Base-by-base conservation (phyloP, 2,888 invertebrate species). In the Drosophila infuscata region DNA sequence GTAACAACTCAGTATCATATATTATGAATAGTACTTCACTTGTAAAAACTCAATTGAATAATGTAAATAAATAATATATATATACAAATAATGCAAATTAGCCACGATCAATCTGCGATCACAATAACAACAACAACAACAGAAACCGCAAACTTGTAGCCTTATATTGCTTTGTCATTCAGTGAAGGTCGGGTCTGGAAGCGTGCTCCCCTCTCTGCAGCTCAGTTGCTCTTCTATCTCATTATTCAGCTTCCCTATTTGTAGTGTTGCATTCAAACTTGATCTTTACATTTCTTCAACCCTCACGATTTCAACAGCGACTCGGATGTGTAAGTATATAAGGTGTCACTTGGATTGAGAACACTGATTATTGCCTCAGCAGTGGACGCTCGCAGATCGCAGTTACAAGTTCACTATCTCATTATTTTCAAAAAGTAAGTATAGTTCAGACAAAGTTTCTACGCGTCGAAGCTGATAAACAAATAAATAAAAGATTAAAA, bases 111-210 rank as follows among this genome's bases (percentile, higher is more conserved):
- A 76, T 78, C 68, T 72, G 73, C 52, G 67, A 61, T 52, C 65
- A 43, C 43, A 68, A 59, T 59, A 72, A 60, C 35, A 66, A 25
- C 17, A 30, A 41, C 25, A 20, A 30, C 35, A 17, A 38, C 36
- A 20, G 15, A 20, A 41, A 41, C 25, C 17, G 25, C 35, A 20
- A 38, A 32, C 15, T 48, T 46, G 41, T 30, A 53, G 36, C 48
- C 48, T 56, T 54, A 33, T 65, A 71, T 83, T 75, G 68, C 65
- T 74, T 79, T 89, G 86, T 89, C 89, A 65, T 86, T 89, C 85
- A 74, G 20, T 58, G 76, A 89, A 86, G 89, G 86, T 86, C 70
- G 74, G 48, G 57, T 59, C 62, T 76, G 29, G 17, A 51, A 35
- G 52, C 29, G 46, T 29, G 51, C 38, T 53, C 48, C 41, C 36